Base-by-base conservation (phyloP, 2,113 vertebrate genomes). In the Ifrita kowaldi region DNA sequence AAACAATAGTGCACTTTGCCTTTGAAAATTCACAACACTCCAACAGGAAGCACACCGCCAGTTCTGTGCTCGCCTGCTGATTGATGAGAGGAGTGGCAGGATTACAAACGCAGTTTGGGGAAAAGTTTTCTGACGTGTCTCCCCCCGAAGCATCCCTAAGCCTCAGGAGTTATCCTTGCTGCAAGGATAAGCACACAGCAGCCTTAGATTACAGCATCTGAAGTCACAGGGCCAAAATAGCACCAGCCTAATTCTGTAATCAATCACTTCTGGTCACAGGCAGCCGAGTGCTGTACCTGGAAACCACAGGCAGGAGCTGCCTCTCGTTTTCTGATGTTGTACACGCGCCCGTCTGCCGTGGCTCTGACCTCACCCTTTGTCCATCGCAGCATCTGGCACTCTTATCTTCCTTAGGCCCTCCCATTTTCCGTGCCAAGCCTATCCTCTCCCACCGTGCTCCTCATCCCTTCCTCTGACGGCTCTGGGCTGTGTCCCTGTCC, bases 1-100 rank as follows among this genome's bases (percentile, higher is more conserved):
- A 95, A 96, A 97, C 96, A 96, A 97, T 94, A 70, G 96, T 76
- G 95, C 94, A 84, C 96, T 96, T 96, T 94, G 96, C 96, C 92
- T 96, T 81, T 96, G 96, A 87, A 94, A 86, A 90, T 75, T 28
- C 92, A 64, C 92, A 84, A 84, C 93, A 26, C 69, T 60, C 56
- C 23, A 71, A 32, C 96, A 97, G 96, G 96, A 97, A 97, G 83
- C 90, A 9, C 57, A 7, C 41, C 21, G 79, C 73, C 83, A 37
- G 88, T 13, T 55, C 63, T 71, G 65, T 56, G 62, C 60, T 30
- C 13, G 71, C 68, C 10, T 3, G 67, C 12, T 97, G 96, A 96
- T 57, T 16, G 96, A 97, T 95, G 96, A 92, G 69, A 92, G 96
- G 96, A 96, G 96, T 71, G 95, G 96, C 92, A 94, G 91, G 33